phyloP scores from a whole-genome alignment of 2,888 invertebrate species.

The Trissolcus brochymenae region DNA sequence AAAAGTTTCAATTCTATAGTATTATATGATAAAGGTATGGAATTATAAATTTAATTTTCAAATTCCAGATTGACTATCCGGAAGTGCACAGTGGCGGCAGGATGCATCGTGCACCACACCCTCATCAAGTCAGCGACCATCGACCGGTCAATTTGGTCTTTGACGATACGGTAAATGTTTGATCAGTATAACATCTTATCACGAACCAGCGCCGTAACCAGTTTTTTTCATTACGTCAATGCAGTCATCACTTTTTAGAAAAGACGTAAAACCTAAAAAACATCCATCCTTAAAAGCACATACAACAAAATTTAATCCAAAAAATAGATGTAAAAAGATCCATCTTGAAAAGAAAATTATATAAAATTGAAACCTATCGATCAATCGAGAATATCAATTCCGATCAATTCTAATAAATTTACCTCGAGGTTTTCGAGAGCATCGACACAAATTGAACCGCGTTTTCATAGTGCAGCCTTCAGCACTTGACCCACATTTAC shows the following conservation, averaged over 20 bases:
- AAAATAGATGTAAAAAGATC: no score
- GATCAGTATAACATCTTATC: conserved; percentile 23
- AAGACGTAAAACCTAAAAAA: no score
- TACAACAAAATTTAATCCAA: no score
- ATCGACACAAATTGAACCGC: conserved; percentile 4
- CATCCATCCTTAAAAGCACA: no score
- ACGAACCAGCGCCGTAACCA: neutral
- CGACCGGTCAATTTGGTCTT: conserved; percentile 78
- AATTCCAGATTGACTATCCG: conserved; percentile 84
- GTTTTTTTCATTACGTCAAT: neutral
- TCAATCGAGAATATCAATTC: no score
- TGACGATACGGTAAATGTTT: conserved; percentile 76
- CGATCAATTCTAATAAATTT: no score
- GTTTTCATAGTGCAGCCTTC: neutral
- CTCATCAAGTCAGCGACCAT: conserved; percentile 74
- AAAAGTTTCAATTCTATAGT: neutral
- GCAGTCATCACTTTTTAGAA: no score
- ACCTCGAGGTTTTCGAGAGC: neutral
- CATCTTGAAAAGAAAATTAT: no score
- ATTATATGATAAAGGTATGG: neutral
- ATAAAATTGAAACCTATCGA: no score
- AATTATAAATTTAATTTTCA: conserved; percentile 29
- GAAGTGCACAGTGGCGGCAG: conserved; percentile 77
- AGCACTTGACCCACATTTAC: conserved; percentile 8
- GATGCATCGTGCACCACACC: conserved; percentile 76